Conservation (phyloP, 2,797 vertebrate genomes). For the Paedocypris micromegethes region DNA sequence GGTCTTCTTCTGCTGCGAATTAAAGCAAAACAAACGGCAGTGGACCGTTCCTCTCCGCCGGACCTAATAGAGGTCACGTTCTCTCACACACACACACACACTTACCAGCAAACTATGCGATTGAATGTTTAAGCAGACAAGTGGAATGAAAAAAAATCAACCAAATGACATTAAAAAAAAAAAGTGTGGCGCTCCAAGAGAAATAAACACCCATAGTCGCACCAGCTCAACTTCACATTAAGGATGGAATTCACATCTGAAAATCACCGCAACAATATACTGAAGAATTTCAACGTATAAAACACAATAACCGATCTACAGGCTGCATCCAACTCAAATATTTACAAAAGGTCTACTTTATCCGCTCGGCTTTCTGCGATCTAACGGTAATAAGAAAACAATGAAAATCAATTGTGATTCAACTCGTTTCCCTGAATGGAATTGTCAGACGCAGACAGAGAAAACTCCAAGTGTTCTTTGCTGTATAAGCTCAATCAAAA, state of each 20-base stretch:
- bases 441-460: constrained; percentile 73
- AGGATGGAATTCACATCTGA: constrained; percentile 23
- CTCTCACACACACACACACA: constrained; percentile 53
- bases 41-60: constrained; percentile 64
- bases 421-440: constrained; percentile 72
- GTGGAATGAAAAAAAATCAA: constrained; percentile 27
- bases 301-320: constrained; percentile 25
- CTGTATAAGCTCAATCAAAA: constrained; percentile 76
- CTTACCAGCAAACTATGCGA: constrained; percentile 20
- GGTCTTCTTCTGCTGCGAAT: constrained; percentile 58
- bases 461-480: constrained; percentile 71
- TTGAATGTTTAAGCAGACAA: constrained; percentile 37
- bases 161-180: constrained; percentile 29
- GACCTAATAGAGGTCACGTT: constrained; percentile 72
- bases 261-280: constrained; percentile 38
- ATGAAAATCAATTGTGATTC: constrained; percentile 78
- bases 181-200: constrained; percentile 41
- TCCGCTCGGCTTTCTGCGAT: constrained; percentile 54
- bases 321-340: constrained; percentile 35
- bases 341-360: constrained; percentile 22
- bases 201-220: constrained; percentile 45
- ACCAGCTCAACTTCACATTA: constrained; percentile 44
- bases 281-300: constrained; percentile 34
- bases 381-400: constrained; percentile 54
- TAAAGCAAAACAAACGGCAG: constrained; percentile 70